Conservation (phyloP, 2,113 vertebrate species). For the Nematolebias whitei region DNA sequence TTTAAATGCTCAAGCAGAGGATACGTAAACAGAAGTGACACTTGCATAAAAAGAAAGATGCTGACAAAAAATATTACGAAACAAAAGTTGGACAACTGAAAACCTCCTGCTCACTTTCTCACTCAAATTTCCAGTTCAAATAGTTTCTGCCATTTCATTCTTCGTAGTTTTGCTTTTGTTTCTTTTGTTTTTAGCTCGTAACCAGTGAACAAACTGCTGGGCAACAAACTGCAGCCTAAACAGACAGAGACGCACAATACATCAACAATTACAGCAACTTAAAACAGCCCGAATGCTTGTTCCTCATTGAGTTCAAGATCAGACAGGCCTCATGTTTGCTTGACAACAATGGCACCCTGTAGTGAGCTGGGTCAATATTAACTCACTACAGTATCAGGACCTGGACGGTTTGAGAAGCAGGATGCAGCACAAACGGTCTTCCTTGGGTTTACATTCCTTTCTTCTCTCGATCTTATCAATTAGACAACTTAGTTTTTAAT, state of each 20-base stretch:
- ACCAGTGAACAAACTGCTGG: constrained; percentile 25
- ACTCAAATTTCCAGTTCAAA: not conserved
- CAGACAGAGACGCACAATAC: constrained; percentile 20
- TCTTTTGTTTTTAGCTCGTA: constrained; percentile 22
- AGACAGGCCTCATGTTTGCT: constrained; percentile 51
- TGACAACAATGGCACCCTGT: constrained; percentile 41
- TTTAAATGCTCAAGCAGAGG: not conserved
- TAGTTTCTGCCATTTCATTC: not conserved
- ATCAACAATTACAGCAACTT: constrained; percentile 47
- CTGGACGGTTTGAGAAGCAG: constrained; percentile 28
- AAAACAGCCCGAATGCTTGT: constrained; percentile 64
- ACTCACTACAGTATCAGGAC: constrained; percentile 69
- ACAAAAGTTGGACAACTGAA: too few species aligned
- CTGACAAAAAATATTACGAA: not conserved
- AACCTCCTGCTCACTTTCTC: constrained; percentile 51
- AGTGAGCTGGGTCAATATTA: constrained; percentile 76
- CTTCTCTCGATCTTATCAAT: not conserved
- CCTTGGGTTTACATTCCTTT: not conserved
- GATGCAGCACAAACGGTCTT: constrained; percentile 18
- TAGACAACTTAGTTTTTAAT: not conserved
- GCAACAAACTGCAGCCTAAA: constrained; percentile 29
- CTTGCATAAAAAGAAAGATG: constrained; percentile 10
- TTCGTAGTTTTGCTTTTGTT: too few species aligned
- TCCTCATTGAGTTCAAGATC: constrained; percentile 53
- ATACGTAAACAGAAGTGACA: constrained; percentile 24